phyloP scores from a whole-genome alignment of 1,140 invertebrate genomes.

The Heterodera schachtii region DNA sequence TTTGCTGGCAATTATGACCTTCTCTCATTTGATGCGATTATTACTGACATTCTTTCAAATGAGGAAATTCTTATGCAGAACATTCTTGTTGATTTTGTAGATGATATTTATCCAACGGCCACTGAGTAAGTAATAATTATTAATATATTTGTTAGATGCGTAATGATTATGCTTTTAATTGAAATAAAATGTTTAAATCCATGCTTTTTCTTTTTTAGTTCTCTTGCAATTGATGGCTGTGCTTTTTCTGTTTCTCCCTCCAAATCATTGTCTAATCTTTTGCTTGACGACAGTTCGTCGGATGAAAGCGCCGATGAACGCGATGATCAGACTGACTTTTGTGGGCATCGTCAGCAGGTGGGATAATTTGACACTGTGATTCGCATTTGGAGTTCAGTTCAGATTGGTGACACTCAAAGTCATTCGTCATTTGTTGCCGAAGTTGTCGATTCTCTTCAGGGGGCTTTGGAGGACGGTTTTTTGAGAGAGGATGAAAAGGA shows the following conservation, averaged over 20 bases:
- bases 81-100: conserved; percentile 40
- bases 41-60: conserved; percentile 36
- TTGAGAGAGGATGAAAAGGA: neutral
- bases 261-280: neutral
- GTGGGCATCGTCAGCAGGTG: too few relatives aligned
- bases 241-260: neutral
- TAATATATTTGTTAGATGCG: neutral
- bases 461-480: conserved; percentile 15
- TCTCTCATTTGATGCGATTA: conserved; percentile 32
- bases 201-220: neutral
- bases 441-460: conserved; percentile 30
- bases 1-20: conserved; percentile 43
- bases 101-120: conserved; percentile 21
- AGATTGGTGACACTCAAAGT: too few relatives aligned
- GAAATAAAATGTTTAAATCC: too few relatives aligned
- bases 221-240: neutral
- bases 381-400: too few relatives aligned
- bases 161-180: too few relatives aligned
- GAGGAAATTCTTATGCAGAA: conserved; percentile 44
- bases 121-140: conserved; percentile 13
- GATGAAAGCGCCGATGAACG: neutral
- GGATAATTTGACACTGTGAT: too few relatives aligned
- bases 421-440: conserved; percentile 19
- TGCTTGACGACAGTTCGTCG: neutral
- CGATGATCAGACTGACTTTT: too few relatives aligned